Base-by-base conservation (phyloP, 2,113 vertebrate genomes). In the Xiphophorus hellerii region DNA sequence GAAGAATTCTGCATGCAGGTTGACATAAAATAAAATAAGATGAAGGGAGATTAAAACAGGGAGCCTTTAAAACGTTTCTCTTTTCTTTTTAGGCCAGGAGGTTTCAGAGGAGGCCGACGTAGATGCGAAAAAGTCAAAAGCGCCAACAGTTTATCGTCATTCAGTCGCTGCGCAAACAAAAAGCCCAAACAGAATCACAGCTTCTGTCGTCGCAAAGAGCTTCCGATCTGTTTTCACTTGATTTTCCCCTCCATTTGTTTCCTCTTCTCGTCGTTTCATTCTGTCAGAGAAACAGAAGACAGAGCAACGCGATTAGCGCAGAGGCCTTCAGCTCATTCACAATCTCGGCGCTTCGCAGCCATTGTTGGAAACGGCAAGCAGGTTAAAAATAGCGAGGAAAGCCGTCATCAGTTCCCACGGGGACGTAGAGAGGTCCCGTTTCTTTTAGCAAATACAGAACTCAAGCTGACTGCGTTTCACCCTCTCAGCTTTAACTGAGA, bases 331-430 rank as follows among this genome's bases (percentile, higher is more conserved):
- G 17, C 8, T 35, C 64, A 25, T 11, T 30, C 60, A 29, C 31
- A 72, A 48, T 11, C 72, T 42, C 2, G 11, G 31, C 60, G 71
- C 44, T 74, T 74, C 76, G 25, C 28, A 79, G 30, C 67, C 48
- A 74, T 71, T 63, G 44, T 66, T 84, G 44, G 77, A 78, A 76
- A 76, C 61, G 33, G 12, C 29, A 60, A 35, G 64, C 0, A 3
- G 58, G 61, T 11, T 76, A 90, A 84, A 90, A 89, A 88, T 83
- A 89, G 81, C 44, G 62, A 54, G 65, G n/a, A n/a, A n/a, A 48
- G 44, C 61, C 42, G 78, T 76, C 78, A 72, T 80, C 27, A 51
- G 67, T 62, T 73, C 74, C 67, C 44, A 30, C 70, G 62, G 78
- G 63, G 29, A 35, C 71, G 68, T 31, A 75, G 4, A 8, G n/a